Base-by-base conservation (phyloP, 2,797 vertebrate species). In the Spea hammondii region DNA sequence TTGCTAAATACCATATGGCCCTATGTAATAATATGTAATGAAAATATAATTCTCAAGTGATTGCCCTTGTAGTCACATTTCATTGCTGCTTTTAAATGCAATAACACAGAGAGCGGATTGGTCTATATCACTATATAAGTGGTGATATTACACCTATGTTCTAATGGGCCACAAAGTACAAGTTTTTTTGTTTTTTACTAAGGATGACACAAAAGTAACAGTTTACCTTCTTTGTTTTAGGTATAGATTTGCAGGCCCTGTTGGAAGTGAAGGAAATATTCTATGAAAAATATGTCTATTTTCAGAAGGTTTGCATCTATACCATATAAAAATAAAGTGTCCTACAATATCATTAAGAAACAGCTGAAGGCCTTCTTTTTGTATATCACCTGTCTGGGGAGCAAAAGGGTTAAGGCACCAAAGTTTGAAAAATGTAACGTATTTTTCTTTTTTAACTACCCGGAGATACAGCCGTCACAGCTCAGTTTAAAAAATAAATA, bases 281-380 rank as follows among this genome's bases (percentile, higher is more conserved):
- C 78, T 74, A 65, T 68, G 49, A 50, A 80, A 76, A 76, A 60
- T 76, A 75, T 80, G 76, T 80, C 76, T 76, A 76, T 70, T 76
- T 76, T 10, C 72, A 57, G 73, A 70, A 80, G 60, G 79, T 75
- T 76, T 80, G 78, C 32, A 32, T 32, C 32, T 32, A 32, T 32
- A 32, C 32, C 32, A 32, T 32, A 32, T 32, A 32, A 32, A 32
- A 2, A 32, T 32, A 32, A 32, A 32, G 32, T 32, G 32, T 32
- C 32, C 32, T 32, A 32, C 32, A 32, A 32, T 32, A 32, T 32
- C 2, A 32, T 32, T 32, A 32, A 32, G 32, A 32, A 32, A 32
- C 32, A 32, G 32, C 32, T 32, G 32, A 32, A 32, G 32, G 32
- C 32, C 32, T 32, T 32, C 32, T 32, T 3, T 32, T 32, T 32